Conservation (phyloP, 2,797 vertebrate genomes). For the Anguilla obscura region DNA sequence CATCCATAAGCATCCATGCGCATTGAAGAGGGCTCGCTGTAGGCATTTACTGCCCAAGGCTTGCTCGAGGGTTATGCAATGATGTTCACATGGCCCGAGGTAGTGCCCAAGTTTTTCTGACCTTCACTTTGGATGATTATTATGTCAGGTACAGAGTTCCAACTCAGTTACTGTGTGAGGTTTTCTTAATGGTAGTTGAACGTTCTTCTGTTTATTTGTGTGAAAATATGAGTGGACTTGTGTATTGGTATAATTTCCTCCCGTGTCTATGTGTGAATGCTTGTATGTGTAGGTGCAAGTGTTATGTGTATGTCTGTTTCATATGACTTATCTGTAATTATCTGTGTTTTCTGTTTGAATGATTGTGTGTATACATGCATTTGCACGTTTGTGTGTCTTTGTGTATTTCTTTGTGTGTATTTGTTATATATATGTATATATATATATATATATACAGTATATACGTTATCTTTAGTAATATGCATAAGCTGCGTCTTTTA, state of each 20-base stretch:
- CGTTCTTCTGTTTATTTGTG: no score
- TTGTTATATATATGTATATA: no score
- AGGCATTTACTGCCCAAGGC: conserved; percentile 6
- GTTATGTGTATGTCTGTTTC: background rate
- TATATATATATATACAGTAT: no score
- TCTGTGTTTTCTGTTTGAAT: no score
- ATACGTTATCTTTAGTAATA: no score
- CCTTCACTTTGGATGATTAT: conserved; percentile 73
- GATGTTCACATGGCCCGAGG: conserved; percentile 41
- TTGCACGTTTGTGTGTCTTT: background rate
- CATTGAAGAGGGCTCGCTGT: conserved; percentile 27
- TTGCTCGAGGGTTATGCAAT: conserved; percentile 43
- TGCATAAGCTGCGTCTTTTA: no score
- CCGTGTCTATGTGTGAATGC: background rate
- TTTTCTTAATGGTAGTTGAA: background rate
- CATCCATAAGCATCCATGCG: conserved; percentile 53
- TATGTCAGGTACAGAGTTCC: background rate
- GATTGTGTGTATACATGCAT: no score
- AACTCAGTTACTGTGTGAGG: background rate
- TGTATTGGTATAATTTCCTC: conserved; percentile 1
- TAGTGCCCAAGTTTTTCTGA: conserved; percentile 48
- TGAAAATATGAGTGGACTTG: no score
- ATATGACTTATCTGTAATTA: no score
- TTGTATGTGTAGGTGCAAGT: background rate
- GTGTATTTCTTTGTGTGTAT: no score